These are phyloP conservation scores for Sarcophilus harrisii DNA, from an alignment of 2,797 vertebrate species.

Conservation along the genomic window DNA sequence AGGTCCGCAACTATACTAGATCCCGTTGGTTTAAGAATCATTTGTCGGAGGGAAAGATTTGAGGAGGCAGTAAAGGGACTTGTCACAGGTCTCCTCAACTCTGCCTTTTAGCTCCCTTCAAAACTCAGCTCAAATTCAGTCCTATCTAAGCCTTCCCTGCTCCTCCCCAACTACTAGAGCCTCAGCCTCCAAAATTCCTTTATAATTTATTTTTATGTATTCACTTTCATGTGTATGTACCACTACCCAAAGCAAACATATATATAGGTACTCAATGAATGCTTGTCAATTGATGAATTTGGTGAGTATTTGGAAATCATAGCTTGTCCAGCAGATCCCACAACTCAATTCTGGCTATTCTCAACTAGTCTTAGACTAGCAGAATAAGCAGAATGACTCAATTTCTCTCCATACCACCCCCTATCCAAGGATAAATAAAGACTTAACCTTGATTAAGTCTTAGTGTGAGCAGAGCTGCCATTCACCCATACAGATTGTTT, in stretches of 20 bases:
- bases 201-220: background rate
- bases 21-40: background rate
- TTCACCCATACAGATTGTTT: background rate
- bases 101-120: background rate
- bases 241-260: background rate
- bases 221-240: background rate
- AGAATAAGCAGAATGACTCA: background rate
- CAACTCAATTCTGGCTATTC: background rate
- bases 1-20: background rate
- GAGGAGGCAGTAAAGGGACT: background rate
- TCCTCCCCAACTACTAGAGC: background rate
- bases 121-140: background rate
- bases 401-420: background rate
- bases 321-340: background rate
- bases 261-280: background rate
- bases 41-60: background rate
- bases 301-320: background rate
- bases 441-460: background rate
- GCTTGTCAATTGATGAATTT: background rate
- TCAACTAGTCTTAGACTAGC: no score
- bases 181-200: background rate
- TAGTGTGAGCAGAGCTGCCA: background rate
- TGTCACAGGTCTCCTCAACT: background rate
- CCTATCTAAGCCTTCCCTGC: background rate
- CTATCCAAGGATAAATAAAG: background rate